A percentile compares a stretch with the other conserved stretches of the same genome.
phyloP scores from a whole-genome alignment of 2,113 vertebrate species.

The Istiophorus platypterus region DNA sequence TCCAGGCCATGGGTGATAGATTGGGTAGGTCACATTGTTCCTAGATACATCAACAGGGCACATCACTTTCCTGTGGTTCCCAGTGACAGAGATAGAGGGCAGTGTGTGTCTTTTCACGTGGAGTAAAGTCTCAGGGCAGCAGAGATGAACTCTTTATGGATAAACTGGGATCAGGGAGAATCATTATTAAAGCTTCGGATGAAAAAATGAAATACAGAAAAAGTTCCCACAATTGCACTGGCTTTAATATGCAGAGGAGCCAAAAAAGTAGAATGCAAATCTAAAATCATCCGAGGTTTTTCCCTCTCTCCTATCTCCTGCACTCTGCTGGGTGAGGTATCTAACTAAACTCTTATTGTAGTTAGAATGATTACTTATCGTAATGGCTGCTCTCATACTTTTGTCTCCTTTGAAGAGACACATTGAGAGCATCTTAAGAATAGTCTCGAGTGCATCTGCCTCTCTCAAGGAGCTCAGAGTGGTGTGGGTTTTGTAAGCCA shows the following conservation, averaged over 20 bases:
- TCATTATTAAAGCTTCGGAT: neutral
- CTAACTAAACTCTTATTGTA: neutral
- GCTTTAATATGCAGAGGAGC: neutral
- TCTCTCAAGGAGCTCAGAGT: conserved; percentile 67
- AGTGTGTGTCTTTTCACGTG: conserved; percentile 73
- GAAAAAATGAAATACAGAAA: neutral
- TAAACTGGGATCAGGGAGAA: neutral
- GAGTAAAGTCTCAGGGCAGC: neutral
- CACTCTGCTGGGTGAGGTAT: conserved; percentile 11
- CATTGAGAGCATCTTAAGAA: conserved; percentile 64
- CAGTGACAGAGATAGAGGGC: conserved; percentile 75
- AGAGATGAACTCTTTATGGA: neutral
- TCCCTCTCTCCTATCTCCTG: neutral
- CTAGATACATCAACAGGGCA: neutral
- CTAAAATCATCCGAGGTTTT: neutral
- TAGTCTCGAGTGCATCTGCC: conserved; percentile 65
- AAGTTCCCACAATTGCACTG: neutral
- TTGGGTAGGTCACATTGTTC: conserved; percentile 12
- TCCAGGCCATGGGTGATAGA: neutral
- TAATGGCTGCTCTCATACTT: conserved; percentile 63
- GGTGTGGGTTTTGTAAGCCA: conserved; percentile 56
- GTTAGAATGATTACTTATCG: conserved; percentile 39
- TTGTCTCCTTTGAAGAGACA: conserved; percentile 63
- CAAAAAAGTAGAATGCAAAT: neutral
- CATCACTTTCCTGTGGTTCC: conserved; percentile 39